Conservation (phyloP, 2,888 invertebrate genomes). For the Vandiemenella viatica region DNA sequence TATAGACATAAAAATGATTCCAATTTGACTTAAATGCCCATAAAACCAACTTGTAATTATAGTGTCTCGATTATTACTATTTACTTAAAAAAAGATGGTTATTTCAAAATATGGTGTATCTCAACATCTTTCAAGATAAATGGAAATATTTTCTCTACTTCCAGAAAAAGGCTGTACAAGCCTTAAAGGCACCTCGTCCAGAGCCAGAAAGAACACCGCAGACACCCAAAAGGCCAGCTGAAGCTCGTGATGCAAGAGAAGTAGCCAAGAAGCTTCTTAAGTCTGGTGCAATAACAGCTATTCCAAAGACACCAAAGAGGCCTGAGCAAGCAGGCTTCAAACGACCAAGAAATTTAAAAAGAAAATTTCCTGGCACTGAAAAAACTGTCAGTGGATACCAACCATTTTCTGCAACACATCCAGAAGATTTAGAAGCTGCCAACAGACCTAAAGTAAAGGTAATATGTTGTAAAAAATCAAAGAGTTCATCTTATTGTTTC, state of each 20-base stretch:
- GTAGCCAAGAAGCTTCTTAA: slow-evolving; percentile 88
- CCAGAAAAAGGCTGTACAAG: slow-evolving; percentile 71
- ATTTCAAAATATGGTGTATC: no score
- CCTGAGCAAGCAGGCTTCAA: slow-evolving; percentile 85
- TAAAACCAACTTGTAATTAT: no score
- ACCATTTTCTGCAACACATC: slow-evolving; percentile 74
- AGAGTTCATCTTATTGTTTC: no score
- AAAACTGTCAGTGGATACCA: slow-evolving; percentile 75
- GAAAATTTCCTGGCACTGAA: slow-evolving; percentile 56
- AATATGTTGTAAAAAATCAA: no score
- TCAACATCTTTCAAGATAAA: no score
- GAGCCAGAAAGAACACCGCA: slow-evolving; percentile 71
- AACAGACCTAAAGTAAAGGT: slow-evolving; percentile 52
- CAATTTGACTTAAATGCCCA: no score
- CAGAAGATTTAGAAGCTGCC: slow-evolving; percentile 48
- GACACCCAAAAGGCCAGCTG: slow-evolving; percentile 65
- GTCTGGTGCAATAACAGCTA: slow-evolving; percentile 79
- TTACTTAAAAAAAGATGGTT: no score
- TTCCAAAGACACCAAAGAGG: slow-evolving; percentile 66
- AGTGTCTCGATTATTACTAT: no score
- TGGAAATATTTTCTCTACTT: no score
- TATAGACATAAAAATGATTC: no score
- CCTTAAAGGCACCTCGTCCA: slow-evolving; percentile 70
- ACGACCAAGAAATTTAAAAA: slow-evolving; percentile 67
- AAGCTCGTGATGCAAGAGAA: slow-evolving; percentile 85